Evolutionary conservation across 2,113 vertebrate genomes (phyloP), one percentile per base, ranked within the genome.

Genomic region (Cavia aperea): DNA sequence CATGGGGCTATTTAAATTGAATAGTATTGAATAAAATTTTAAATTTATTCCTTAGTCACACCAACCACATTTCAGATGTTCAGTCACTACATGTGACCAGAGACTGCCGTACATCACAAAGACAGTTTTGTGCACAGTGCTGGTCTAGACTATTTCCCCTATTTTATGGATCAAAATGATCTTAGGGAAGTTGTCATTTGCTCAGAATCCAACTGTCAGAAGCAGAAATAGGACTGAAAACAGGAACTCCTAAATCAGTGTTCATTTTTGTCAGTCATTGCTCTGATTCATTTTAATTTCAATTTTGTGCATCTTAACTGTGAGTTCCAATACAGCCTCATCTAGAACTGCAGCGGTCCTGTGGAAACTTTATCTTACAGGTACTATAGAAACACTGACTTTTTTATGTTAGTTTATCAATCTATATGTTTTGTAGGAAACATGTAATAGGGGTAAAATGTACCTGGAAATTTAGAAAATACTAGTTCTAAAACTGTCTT

Each of bases 181-280:
- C 88, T 86, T 54, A 78, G 49, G 62, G 60, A 88, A 87, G 72
- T 88, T 82, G 65, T 75, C 31, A 85, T n/a, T 82, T 77, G 24
- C 31, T 92, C 86, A 77, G 46, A 93, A 86, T 66, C 49, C 95
- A 95, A 79, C 56, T n/a, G 60, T 68, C 49, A 90, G 83, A 94
- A 95, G 65, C 78, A 85, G 83, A 94, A 90, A 87, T 78, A 1
- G 18, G 43, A 93, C 78, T 88, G 82, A 94, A 78, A 83, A 77
- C 9, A 54, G 23, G 60, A 90, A 90, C 33, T 84, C 46, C 13
- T 90, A 49, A 81, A 65, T 84, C 26, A 51, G 1, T 46, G 36
- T 33, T 24, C 26, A 49, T 49, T 33, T 26, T 72, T 66, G 31
- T 94, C 62, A 90, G 77, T 93, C 36, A 56, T 49, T 63, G 31